phyloP scores from a whole-genome alignment of 1,140 invertebrate genomes.

The Lepidurus arcticus region DNA sequence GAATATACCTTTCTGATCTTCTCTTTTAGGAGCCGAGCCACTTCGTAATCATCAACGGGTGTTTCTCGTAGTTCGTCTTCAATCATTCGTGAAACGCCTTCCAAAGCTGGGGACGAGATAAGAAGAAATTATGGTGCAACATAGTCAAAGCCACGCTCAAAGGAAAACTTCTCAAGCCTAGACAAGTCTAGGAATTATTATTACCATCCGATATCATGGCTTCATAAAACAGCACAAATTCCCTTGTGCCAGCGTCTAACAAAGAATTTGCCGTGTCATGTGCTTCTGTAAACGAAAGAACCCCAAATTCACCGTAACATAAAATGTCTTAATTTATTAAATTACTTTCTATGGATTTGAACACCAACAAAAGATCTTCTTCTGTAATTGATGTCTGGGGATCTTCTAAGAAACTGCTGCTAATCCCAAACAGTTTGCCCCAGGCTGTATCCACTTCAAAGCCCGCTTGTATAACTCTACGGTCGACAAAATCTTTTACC shows the following conservation, averaged over 20 bases:
- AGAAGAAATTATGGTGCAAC: not conserved
- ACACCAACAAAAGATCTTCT: not conserved
- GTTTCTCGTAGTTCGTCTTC: not conserved
- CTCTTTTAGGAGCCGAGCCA: not conserved
- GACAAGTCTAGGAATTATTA: not conserved
- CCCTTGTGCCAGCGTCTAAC: not conserved
- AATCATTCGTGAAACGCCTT: not conserved
- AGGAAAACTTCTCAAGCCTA: no score
- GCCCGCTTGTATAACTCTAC: not conserved
- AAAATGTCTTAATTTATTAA: not conserved
- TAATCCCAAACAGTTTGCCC: slow-evolving; percentile 2
- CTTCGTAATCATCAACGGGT: not conserved
- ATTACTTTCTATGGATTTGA: not conserved
- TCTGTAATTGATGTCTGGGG: not conserved
- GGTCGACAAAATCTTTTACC: not conserved
- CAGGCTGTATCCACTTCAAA: not conserved
- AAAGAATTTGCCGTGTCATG: not conserved
- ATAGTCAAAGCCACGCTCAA: not conserved
- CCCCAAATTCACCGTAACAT: not conserved
- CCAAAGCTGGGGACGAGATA: not conserved
- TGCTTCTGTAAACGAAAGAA: not conserved
- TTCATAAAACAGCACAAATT: not conserved
- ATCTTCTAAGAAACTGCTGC: not conserved
- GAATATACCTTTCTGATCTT: not conserved
- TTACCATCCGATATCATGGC: slow-evolving; percentile 17